phyloP scores from a whole-genome alignment of 1,140 invertebrate genomes.

The Monochamus saltuarius region DNA sequence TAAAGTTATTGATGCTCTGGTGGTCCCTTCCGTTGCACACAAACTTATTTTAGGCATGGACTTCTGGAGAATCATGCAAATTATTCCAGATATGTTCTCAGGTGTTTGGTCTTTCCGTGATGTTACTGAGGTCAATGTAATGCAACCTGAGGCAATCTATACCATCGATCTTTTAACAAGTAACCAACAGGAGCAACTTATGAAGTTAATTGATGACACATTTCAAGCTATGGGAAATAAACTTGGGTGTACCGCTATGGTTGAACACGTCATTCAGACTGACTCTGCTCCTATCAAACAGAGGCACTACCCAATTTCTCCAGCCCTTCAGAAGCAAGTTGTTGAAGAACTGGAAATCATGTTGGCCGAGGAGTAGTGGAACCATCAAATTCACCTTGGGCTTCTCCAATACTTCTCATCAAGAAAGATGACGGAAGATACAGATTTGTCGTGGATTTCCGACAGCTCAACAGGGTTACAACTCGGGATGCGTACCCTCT shows the following conservation, averaged over 20 bases:
- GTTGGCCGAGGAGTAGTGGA: slow-evolving; percentile 36
- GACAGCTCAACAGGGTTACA: slow-evolving; percentile 47
- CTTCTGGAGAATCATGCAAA: not conserved
- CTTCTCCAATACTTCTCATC: slow-evolving; percentile 46
- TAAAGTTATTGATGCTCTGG: not conserved
- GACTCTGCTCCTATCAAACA: slow-evolving; percentile 36
- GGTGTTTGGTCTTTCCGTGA: not conserved
- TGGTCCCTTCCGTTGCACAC: not conserved
- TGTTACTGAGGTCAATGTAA: no score
- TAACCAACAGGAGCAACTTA: not conserved
- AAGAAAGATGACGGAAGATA: slow-evolving; percentile 26
- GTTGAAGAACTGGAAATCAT: slow-evolving; percentile 35
- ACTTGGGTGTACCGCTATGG: slow-evolving; percentile 33
- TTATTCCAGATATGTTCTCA: not conserved
- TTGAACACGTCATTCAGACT: slow-evolving; percentile 38
- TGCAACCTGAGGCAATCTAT: no score
- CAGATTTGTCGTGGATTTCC: slow-evolving; percentile 46
- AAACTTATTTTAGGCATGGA: not conserved
- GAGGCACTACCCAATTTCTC: slow-evolving; percentile 33
- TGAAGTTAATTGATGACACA: not conserved
- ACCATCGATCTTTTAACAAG: not conserved
- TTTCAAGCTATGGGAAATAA: slow-evolving; percentile 2
- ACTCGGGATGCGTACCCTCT: slow-evolving; percentile 43
- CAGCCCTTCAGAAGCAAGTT: slow-evolving; percentile 30
- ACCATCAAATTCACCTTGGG: slow-evolving; percentile 48